phyloP scores from a whole-genome alignment of 2,888 invertebrate genomes.

The Reticulitermes lucifugus region DNA sequence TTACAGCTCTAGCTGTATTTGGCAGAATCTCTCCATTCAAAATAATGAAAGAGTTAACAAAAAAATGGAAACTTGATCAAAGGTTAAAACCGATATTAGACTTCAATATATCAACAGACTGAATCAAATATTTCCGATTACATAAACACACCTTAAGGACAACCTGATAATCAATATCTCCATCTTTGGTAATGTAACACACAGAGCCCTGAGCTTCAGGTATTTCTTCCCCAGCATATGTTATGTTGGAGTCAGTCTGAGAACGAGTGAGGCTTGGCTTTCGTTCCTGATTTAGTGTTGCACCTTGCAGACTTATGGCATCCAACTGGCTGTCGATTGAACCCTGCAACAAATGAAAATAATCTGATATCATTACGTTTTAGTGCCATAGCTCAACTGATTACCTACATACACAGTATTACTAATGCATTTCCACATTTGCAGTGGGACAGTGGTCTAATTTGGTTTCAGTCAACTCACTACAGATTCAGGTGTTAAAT shows the following conservation, averaged over 20 bases:
- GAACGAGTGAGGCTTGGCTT: conserved; percentile 84
- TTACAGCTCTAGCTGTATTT: no score
- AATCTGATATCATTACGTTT: not conserved
- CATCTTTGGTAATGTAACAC: conserved; percentile 94
- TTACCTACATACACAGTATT: not conserved
- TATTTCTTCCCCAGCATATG: conserved; percentile 86
- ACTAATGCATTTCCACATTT: not conserved
- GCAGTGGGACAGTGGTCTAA: no score
- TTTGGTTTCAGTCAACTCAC: no score
- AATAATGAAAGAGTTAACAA: no score
- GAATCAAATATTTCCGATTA: no score
- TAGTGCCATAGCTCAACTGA: no score
- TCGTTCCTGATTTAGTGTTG: conserved; percentile 69
- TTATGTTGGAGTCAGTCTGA: conserved; percentile 93
- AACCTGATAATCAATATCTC: conserved; percentile 92
- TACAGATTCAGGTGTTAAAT: no score
- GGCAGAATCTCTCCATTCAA: no score
- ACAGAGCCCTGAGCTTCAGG: conserved; percentile 90
- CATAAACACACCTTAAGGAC: conserved; percentile 75
- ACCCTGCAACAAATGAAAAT: conserved; percentile 68
- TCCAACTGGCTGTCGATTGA: conserved; percentile 89
- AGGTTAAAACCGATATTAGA: no score
- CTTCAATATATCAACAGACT: no score
- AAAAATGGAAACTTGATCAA: no score
- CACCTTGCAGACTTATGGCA: conserved; percentile 69